phyloP scores from a whole-genome alignment of 2,113 vertebrate genomes.

The Pandion haliaetus region DNA sequence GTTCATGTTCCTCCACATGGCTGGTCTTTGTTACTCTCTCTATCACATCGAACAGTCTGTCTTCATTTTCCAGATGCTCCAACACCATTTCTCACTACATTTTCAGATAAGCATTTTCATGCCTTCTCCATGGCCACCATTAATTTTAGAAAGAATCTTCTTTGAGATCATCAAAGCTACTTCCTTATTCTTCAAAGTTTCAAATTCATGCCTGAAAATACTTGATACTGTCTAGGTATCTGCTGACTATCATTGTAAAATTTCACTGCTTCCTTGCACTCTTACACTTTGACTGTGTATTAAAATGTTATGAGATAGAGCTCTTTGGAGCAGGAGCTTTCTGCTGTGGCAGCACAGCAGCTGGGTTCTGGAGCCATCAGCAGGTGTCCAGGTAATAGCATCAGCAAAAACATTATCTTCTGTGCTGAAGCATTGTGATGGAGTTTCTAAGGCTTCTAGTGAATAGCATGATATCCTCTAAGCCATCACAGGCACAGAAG shows the following conservation, averaged over 20 bases:
- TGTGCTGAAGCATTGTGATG: background rate
- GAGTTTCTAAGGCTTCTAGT: background rate
- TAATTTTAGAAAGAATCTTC: background rate
- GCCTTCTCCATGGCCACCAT: background rate
- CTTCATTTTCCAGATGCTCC: background rate
- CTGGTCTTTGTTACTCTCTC: background rate
- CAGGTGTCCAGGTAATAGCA: background rate
- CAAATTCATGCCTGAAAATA: background rate
- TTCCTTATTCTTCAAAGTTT: background rate
- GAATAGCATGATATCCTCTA: background rate
- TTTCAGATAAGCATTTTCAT: background rate
- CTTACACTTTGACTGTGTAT: background rate
- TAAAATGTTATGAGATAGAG: background rate
- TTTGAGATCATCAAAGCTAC: background rate
- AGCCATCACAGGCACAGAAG: background rate
- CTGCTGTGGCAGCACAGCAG: background rate
- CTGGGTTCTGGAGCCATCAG: background rate
- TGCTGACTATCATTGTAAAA: background rate
- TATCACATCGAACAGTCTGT: background rate
- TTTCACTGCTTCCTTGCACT: background rate
- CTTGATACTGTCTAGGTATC: background rate
- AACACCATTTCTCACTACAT: background rate
- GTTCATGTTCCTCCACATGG: background rate
- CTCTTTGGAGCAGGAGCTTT: background rate
- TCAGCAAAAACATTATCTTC: background rate